A percentile compares a stretch with the other conserved stretches of the same genome.
Conservation (phyloP, 2,888 invertebrate genomes). For the Chrysolina americana region DNA sequence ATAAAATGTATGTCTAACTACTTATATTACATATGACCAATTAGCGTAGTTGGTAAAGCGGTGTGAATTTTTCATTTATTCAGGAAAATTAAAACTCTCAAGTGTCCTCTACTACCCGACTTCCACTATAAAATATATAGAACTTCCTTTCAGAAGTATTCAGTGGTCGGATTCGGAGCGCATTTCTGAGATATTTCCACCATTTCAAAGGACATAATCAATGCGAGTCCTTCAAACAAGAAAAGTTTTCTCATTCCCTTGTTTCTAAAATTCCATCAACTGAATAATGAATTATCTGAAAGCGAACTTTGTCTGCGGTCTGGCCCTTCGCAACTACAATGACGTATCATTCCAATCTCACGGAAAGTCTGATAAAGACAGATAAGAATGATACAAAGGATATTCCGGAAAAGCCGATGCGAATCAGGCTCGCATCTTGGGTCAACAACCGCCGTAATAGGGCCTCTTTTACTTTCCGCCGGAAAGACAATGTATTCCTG, state of each 20-base stretch:
- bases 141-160: too few relatives aligned
- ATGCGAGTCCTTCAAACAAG: neutral
- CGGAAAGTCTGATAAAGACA: neutral
- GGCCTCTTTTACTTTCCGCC: slow-evolving; percentile 27
- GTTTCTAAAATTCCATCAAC: neutral
- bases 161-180: too few relatives aligned
- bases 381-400: slow-evolving; percentile 13
- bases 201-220: neutral
- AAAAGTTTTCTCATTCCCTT: neutral
- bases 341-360: neutral
- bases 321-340: neutral
- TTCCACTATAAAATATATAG: too few relatives aligned
- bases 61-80: too few relatives aligned
- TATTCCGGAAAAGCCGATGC: slow-evolving; percentile 1
- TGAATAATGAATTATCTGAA: neutral
- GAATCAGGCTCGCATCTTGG: neutral
- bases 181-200: neutral
- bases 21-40: too few relatives aligned
- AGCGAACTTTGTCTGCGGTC: neutral
- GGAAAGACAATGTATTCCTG: slow-evolving; percentile 7
- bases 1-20: too few relatives aligned
- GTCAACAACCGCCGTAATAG: slow-evolving; percentile 22
- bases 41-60: too few relatives aligned
- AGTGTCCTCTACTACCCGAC: too few relatives aligned
- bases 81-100: too few relatives aligned